Evolutionary conservation across 2,888 invertebrate genomes (phyloP), one percentile per base, ranked within the genome.

Genomic region (Heteropelma amictum): DNA sequence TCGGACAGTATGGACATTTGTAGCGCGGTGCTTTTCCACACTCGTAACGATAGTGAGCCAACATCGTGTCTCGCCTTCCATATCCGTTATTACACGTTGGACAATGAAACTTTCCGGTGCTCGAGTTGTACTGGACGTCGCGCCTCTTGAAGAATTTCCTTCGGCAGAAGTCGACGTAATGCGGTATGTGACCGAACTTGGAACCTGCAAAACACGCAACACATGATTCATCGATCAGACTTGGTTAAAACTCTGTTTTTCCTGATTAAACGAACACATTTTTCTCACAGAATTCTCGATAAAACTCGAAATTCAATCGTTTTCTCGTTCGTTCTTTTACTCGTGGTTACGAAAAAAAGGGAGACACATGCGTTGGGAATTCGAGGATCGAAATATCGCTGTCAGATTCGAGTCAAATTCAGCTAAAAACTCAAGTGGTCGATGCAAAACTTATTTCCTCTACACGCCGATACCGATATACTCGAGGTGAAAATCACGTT

Each of bases 31-130:
- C 86, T 80, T 87, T 85, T 17, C 88, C 88, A 71, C 89, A 89
- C 76, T 89, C 89, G 82, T 89, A 87, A 42, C 89, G 86, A 77
- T 83, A 87, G 78, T 90, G 90, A 33, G 85, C 84, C 78, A 88
- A 77, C 86, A 90, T 88, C 28, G 88, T 88, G 79, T 88, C 86
- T 23, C 87, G 83, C 51, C 88, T 85, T 14, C 86, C 83, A 74
- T 89, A 90, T 47, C 86, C 87, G 73, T 86, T 89, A 80, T 88
- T 87, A 79, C 89, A 90, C 60, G 83, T 86, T 5, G 88, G 88
- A 80, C 89, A 89, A 70, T 87, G 88, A 78, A 82, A 88, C 67
- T 86, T 88, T 28, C 87, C 86, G 23, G 87, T 87, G 35, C 67
- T 73, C 47, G 80, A 77, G 79, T 86, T 86, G 76, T 79, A 85